Evolutionary conservation across 1,140 invertebrate species (phyloP).

Genomic region (Oreohelix idahoensis): DNA sequence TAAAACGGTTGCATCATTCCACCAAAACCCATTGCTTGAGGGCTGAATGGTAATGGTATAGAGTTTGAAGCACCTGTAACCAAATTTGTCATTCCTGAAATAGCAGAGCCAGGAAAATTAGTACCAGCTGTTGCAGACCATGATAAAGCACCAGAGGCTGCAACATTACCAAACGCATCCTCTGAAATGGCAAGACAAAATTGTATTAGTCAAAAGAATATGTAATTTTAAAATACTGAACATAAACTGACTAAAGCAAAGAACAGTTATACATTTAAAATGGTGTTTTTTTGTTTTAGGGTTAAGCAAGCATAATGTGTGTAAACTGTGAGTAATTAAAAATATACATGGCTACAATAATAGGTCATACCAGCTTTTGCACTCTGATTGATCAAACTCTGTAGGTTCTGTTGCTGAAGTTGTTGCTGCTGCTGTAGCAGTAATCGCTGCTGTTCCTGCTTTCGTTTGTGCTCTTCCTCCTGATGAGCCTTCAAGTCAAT

Average conservation of each 20-base stretch:
- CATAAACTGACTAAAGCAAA: too few species aligned
- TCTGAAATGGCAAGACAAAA: constrained; percentile 7
- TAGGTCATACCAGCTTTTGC: constrained; percentile 19
- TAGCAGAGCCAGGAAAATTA: constrained; percentile 13
- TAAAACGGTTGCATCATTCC: constrained; percentile 22
- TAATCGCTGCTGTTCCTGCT: constrained; percentile 50
- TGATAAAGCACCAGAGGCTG: background rate
- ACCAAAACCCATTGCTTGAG: constrained; percentile 29
- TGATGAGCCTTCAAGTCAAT: constrained; percentile 76
- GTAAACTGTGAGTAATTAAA: too few species aligned
- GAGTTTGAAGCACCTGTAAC: background rate
- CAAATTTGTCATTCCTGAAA: background rate
- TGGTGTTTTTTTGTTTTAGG: too few species aligned
- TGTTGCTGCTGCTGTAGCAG: constrained; percentile 41
- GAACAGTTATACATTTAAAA: too few species aligned
- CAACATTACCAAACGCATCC: background rate
- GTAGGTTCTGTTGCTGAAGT: constrained; percentile 32
- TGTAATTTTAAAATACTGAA: background rate
- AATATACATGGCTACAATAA: too few species aligned
- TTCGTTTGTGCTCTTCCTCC: constrained; percentile 53
- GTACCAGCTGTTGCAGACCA: background rate
- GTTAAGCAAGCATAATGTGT: too few species aligned
- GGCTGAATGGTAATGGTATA: constrained; percentile 4
- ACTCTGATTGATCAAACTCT: constrained; percentile 34
- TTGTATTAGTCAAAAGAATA: too few species aligned